A percentile compares a stretch with the other conserved stretches of the same genome.
Evolutionary conservation across 2,888 invertebrate genomes (phyloP).

Genomic region (Eupithecia tripunctaria): DNA sequence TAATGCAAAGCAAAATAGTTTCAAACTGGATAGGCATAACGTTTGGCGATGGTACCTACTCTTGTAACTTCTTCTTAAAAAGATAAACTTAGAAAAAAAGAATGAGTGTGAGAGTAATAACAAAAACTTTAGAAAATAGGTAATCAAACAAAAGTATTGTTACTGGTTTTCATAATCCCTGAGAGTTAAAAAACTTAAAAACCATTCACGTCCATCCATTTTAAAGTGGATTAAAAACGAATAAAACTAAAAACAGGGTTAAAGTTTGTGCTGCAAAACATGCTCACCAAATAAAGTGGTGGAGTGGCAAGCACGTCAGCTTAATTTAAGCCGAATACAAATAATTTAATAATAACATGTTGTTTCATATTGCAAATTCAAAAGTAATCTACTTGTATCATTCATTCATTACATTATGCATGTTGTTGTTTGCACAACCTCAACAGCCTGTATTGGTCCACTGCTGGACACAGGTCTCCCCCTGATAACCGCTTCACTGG

Average conservation of each 20-base stretch:
- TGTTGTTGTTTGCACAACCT: no score
- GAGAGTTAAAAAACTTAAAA: neutral
- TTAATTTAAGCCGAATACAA: neutral
- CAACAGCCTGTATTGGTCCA: no score
- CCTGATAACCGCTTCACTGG: no score
- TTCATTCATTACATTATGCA: no score
- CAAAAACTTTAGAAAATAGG: neutral
- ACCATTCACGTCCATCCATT: neutral
- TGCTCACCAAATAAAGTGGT: neutral
- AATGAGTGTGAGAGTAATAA: no score
- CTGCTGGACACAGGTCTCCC: no score
- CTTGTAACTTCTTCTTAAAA: no score
- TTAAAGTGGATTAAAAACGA: slow-evolving; percentile 19
- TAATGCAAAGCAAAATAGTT: no score
- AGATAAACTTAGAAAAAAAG: no score
- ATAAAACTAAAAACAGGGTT: slow-evolving; percentile 14
- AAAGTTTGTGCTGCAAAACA: slow-evolving; percentile 17
- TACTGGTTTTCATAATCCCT: neutral
- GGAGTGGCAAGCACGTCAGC: neutral
- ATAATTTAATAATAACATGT: neutral
- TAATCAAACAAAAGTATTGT: neutral
- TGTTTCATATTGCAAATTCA: neutral
- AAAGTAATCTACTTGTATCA: neutral
- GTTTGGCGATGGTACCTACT: no score
- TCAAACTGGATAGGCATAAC: no score